A percentile compares a stretch with the other conserved stretches of the same genome.
These are phyloP conservation scores for Philereme vetulata DNA, from an alignment of 2,888 invertebrate species.

Conservation along the genomic window DNA sequence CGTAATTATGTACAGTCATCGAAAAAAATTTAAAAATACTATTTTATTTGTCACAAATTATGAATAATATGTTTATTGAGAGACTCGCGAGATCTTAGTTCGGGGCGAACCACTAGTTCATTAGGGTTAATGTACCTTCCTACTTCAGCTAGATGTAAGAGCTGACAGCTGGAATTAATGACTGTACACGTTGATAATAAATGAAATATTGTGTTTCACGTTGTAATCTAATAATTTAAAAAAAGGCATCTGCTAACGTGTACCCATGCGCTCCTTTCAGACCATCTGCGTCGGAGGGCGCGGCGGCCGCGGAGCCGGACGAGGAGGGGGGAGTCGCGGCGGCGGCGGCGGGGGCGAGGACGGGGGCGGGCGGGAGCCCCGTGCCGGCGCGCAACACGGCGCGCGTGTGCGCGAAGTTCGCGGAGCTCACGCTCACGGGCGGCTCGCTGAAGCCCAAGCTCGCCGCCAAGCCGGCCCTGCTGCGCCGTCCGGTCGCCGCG, in stretches of 20 bases:
- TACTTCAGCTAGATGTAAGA: too few relatives aligned
- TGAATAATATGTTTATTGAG: too few relatives aligned
- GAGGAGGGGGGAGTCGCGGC: slow-evolving; percentile 9
- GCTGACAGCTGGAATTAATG: too few relatives aligned
- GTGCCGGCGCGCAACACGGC: slow-evolving; percentile 85
- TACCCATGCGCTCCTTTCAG: neutral
- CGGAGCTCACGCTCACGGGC: slow-evolving; percentile 85
- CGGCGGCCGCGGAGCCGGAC: slow-evolving; percentile 22
- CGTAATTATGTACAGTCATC: too few relatives aligned
- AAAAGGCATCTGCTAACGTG: neutral
- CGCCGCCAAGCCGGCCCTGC: slow-evolving; percentile 91
- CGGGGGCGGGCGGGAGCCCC: slow-evolving; percentile 60
- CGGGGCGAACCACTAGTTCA: too few relatives aligned
- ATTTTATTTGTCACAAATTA: too few relatives aligned
- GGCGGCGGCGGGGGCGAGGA: slow-evolving; percentile 34
- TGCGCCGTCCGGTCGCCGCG: slow-evolving; percentile 70
- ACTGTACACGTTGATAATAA: too few relatives aligned
- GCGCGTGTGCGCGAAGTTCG: slow-evolving; percentile 86
- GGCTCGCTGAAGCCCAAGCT: slow-evolving; percentile 89
- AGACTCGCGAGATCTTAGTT: too few relatives aligned
- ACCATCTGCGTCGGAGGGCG: slow-evolving; percentile 37
- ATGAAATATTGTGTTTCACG: too few relatives aligned
- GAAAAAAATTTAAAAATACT: too few relatives aligned
- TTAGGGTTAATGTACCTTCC: too few relatives aligned
- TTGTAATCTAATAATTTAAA: too few relatives aligned